phyloP scores from a whole-genome alignment of 2,113 vertebrate genomes.

The Sturnira hondurensis region DNA sequence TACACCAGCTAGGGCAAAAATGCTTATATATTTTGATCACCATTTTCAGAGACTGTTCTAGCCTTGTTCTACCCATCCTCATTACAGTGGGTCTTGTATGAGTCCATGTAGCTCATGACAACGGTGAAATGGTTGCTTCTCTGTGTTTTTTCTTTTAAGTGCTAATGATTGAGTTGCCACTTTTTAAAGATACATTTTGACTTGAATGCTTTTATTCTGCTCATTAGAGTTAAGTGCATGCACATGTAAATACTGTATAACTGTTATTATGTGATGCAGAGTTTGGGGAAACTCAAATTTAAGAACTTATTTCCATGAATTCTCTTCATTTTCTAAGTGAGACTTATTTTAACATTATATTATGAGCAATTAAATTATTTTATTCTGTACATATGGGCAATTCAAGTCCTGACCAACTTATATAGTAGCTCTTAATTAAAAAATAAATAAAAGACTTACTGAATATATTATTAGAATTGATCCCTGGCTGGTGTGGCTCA shows the following conservation, averaged over 20 bases:
- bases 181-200: conserved; percentile 25
- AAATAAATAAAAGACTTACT: not conserved
- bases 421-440: conserved; percentile 23
- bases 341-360: conserved; percentile 23
- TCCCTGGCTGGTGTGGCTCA: no score
- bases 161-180: not conserved
- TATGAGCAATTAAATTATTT: conserved; percentile 16
- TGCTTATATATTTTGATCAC: conserved; percentile 19
- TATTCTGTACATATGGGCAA: not conserved
- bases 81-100: not conserved
- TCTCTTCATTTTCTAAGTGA: not conserved
- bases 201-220: conserved; percentile 18
- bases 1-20: no score
- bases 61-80: not conserved
- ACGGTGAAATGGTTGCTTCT: not conserved
- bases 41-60: not conserved
- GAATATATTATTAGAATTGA: conserved; percentile 33
- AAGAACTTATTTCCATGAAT: not conserved
- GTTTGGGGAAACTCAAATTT: not conserved
- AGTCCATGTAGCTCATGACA: not conserved
- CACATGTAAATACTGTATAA: not conserved
- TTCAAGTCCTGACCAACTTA: conserved; percentile 20
- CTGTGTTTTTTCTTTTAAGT: not conserved
- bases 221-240: not conserved
- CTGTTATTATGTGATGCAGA: not conserved